Percentiles rank a stretch among this genome's conserved stretches.
phyloP scores from a whole-genome alignment of 2,113 vertebrate species.

The Scolopax mira region DNA sequence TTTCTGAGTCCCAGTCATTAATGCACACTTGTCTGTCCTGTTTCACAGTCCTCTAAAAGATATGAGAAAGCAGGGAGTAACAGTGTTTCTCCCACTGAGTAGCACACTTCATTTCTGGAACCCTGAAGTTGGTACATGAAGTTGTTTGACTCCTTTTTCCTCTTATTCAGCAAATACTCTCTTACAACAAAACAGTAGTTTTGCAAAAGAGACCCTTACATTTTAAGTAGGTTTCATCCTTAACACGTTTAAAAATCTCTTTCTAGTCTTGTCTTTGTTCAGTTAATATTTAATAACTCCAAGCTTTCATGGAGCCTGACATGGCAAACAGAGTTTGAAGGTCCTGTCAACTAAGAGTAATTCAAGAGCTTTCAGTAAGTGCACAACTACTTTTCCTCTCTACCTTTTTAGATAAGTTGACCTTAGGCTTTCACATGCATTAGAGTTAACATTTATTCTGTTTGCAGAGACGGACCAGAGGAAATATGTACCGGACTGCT shows the following conservation, averaged over 20 bases:
- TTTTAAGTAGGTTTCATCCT: background rate
- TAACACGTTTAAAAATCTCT: background rate
- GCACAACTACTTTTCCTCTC: accelerated
- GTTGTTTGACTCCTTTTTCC: background rate
- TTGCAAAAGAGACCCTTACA: background rate
- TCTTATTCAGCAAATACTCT: background rate
- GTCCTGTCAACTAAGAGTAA: background rate
- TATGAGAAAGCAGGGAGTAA: background rate
- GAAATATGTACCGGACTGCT: background rate
- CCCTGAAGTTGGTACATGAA: background rate
- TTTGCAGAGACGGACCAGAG: background rate
- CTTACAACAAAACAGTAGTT: background rate
- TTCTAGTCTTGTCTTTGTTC: background rate
- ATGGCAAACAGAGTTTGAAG: background rate
- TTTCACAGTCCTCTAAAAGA: background rate
- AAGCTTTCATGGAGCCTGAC: background rate
- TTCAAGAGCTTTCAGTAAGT: background rate
- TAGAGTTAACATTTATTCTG: background rate
- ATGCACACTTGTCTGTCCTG: background rate
- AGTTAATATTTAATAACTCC: background rate
- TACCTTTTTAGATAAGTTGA: background rate
- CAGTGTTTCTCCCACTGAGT: background rate
- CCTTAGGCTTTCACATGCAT: background rate
- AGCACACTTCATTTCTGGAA: background rate
- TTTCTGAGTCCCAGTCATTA: background rate